Conservation (phyloP, 1,140 invertebrate species). For the Drosophila malerkotliana region DNA sequence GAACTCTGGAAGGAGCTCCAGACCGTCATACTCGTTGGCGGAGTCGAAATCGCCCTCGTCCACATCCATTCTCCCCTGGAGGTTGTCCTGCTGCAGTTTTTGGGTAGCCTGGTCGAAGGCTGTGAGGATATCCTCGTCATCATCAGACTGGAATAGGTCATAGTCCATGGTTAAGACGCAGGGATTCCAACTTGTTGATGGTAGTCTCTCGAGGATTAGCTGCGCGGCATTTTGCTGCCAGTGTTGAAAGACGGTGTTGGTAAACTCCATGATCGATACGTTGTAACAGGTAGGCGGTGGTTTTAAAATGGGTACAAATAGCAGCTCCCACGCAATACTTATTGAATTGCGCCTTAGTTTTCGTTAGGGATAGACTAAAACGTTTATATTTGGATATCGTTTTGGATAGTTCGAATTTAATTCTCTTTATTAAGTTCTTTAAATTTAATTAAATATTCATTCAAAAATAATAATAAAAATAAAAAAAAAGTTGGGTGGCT, state of each 20-base stretch:
- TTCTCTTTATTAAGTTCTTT: too few relatives aligned
- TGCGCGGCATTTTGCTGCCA: slow-evolving; percentile 2
- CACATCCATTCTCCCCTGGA: neutral
- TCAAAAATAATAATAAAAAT: too few relatives aligned
- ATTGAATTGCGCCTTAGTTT: too few relatives aligned
- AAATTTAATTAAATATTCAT: too few relatives aligned
- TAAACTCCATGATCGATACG: neutral
- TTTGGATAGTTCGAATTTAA: too few relatives aligned
- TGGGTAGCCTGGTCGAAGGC: slow-evolving; percentile 64
- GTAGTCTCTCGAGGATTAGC: neutral
- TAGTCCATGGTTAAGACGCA: slow-evolving; percentile 64
- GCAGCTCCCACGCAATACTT: too few relatives aligned
- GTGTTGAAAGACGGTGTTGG: neutral
- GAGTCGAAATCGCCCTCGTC: slow-evolving; percentile 9
- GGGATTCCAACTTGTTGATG: too few relatives aligned
- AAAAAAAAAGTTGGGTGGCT: too few relatives aligned
- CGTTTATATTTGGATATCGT: too few relatives aligned
- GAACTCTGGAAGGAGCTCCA: slow-evolving; percentile 65
- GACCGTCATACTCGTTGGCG: slow-evolving; percentile 5
- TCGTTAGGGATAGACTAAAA: too few relatives aligned
- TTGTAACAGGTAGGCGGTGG: neutral
- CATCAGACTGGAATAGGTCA: slow-evolving; percentile 78
- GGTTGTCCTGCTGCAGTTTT: slow-evolving; percentile 13
- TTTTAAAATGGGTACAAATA: too few relatives aligned
- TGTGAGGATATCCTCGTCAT: slow-evolving; percentile 74